A percentile compares a stretch with the other conserved stretches of the same genome.
phyloP scores from a whole-genome alignment of 2,797 vertebrate species.

The Schizopygopsis pylzovi region DNA sequence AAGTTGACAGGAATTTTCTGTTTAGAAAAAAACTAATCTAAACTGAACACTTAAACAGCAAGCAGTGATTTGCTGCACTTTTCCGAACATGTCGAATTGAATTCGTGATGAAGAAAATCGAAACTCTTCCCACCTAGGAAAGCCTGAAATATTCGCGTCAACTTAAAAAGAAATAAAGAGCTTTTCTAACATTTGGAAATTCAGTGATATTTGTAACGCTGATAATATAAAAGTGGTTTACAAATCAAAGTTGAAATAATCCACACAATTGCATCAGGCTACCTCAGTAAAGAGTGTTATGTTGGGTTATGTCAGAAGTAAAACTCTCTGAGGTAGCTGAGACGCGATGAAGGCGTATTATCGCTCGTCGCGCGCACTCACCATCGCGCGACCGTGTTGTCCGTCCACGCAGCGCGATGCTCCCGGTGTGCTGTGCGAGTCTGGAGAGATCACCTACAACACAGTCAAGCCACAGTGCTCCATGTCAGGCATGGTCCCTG shows the following conservation, averaged over 20 bases:
- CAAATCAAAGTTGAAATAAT: not conserved
- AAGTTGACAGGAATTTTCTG: not conserved
- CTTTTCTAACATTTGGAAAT: not conserved
- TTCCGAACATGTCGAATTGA: not conserved
- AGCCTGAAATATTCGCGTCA: not conserved
- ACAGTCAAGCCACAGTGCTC: constrained; percentile 71
- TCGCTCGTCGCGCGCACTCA: constrained; percentile 72
- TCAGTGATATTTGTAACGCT: not conserved
- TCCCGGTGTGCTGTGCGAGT: constrained; percentile 78
- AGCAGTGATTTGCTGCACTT: not conserved
- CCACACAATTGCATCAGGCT: not conserved
- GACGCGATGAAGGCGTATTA: not conserved
- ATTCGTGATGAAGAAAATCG: not conserved
- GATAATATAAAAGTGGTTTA: not conserved
- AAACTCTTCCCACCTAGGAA: not conserved
- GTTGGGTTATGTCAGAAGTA: not conserved
- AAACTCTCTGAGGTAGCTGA: not conserved
- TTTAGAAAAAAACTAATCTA: not conserved
- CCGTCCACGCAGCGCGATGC: constrained; percentile 83
- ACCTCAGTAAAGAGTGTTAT: not conserved
- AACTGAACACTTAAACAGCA: not conserved
- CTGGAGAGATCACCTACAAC: constrained; percentile 81
- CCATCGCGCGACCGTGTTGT: constrained; percentile 85
- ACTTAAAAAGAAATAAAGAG: not conserved
- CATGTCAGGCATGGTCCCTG: constrained; percentile 58